phyloP scores from a whole-genome alignment of 2,113 vertebrate species.

The Muntiacus reevesi region DNA sequence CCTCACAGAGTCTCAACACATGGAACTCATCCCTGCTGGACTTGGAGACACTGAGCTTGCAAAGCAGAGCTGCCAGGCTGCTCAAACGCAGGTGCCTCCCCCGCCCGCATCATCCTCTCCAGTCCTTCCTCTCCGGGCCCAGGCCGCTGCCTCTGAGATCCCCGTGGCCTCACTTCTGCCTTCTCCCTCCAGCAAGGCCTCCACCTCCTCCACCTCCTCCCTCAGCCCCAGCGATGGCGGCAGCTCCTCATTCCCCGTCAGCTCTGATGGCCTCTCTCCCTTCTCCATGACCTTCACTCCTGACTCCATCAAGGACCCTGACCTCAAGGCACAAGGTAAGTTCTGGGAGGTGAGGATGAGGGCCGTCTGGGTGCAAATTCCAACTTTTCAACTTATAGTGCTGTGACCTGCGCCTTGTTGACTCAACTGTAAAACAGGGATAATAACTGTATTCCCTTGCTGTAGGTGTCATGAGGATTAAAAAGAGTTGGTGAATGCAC shows the following conservation, averaged over 20 bases:
- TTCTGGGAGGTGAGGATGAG: neutral
- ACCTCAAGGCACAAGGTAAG: slow-evolving; percentile 59
- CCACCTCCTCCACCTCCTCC: slow-evolving; percentile 53
- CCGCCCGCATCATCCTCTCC: accelerated
- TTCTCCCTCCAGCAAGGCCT: slow-evolving; percentile 76
- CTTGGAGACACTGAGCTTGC: slow-evolving; percentile 83
- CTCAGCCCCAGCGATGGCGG: slow-evolving; percentile 27
- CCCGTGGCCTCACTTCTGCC: neutral
- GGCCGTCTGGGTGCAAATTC: neutral
- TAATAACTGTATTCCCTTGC: neutral
- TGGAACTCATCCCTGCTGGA: slow-evolving; percentile 81
- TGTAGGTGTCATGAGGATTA: neutral
- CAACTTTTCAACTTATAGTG: neutral
- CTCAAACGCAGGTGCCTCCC: slow-evolving; percentile 83
- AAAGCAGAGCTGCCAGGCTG: slow-evolving; percentile 84
- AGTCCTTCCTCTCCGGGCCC: accelerated
- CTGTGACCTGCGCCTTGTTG: neutral
- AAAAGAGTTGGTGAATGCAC: neutral
- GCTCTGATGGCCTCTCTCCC: slow-evolving; percentile 81
- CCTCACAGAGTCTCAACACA: slow-evolving; percentile 64
- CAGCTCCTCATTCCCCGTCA: slow-evolving; percentile 76
- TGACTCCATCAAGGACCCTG: slow-evolving; percentile 59
- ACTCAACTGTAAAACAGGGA: neutral
- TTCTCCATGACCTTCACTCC: slow-evolving; percentile 76
- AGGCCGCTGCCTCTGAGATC: neutral